Conservation (phyloP, 2,888 invertebrate genomes). For the Saturnia japonica region DNA sequence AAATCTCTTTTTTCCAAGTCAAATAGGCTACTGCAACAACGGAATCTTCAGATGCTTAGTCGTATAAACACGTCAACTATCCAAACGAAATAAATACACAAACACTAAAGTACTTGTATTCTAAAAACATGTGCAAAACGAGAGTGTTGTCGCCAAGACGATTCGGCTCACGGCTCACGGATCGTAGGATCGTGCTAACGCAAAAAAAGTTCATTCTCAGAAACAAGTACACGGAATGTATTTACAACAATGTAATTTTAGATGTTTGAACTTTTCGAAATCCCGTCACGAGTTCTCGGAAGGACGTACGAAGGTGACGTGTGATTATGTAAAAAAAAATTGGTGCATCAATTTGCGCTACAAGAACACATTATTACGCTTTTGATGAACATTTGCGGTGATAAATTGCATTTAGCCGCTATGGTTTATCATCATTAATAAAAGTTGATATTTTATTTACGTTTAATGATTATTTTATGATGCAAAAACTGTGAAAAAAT, state of each 20-base stretch:
- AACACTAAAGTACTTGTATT: neutral
- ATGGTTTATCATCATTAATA: constrained; percentile 52
- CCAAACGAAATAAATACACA: constrained; percentile 20
- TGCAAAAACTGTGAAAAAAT: neutral
- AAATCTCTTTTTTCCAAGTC: no score
- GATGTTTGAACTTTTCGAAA: constrained; percentile 49
- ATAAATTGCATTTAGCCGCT: constrained; percentile 26
- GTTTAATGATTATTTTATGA: neutral
- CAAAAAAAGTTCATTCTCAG: constrained; percentile 23
- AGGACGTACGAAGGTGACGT: constrained; percentile 59
- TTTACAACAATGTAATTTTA: constrained; percentile 62
- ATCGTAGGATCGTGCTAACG: constrained; percentile 39
- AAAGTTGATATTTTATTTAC: constrained; percentile 1
- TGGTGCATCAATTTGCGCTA: constrained; percentile 56
- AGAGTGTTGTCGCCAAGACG: constrained; percentile 47
- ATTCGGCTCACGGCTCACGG: constrained; percentile 68
- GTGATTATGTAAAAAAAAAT: constrained; percentile 54
- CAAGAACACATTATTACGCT: constrained; percentile 69
- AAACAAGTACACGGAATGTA: constrained; percentile 33
- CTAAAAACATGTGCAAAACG: constrained; percentile 52
- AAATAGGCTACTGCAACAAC: neutral
- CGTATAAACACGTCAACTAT: neutral
- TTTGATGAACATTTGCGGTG: constrained; percentile 38
- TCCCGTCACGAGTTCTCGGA: constrained; percentile 63
- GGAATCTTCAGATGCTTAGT: no score